Conservation (phyloP, 1,140 invertebrate genomes). For the Eupristina koningsbergeri region DNA sequence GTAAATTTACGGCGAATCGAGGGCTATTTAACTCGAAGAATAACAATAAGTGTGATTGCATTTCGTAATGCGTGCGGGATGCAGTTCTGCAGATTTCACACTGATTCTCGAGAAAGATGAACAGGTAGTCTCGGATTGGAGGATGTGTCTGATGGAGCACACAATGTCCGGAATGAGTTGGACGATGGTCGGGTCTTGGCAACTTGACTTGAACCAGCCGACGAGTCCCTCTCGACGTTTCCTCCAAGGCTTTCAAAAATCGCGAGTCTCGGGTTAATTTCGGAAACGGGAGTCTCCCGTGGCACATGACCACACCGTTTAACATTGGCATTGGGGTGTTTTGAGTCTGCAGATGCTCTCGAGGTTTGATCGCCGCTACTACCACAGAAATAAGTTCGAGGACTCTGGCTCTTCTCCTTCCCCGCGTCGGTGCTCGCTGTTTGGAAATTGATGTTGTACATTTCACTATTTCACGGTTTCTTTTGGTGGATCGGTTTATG, state of each 20-base stretch:
- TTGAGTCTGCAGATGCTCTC: constrained; percentile 5
- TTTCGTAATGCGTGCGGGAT: too few species aligned
- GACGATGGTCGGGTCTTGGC: neutral
- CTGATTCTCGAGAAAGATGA: too few species aligned
- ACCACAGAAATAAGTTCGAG: constrained; percentile 36
- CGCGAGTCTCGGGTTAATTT: constrained; percentile 24
- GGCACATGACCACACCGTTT: neutral
- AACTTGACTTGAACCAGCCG: neutral
- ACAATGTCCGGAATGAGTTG: neutral
- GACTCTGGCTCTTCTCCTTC: neutral
- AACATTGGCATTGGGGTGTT: constrained; percentile 46
- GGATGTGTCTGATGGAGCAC: too few species aligned
- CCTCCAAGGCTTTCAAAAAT: neutral
- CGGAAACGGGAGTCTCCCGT: neutral
- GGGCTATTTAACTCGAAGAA: too few species aligned
- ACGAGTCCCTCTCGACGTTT: neutral
- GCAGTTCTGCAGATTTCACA: too few species aligned
- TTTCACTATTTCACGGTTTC: too few species aligned
- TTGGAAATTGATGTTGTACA: neutral
- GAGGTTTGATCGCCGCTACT: constrained; percentile 11
- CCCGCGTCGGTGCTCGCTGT: neutral
- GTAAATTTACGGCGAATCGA: too few species aligned
- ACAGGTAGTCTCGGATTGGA: too few species aligned
- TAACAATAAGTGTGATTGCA: too few species aligned
- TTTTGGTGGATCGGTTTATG: too few species aligned